Percentiles rank a stretch among this genome's conserved stretches.
These are phyloP conservation scores for Zosterops lateralis DNA, from an alignment of 2,113 vertebrate species.

Conservation along the genomic window DNA sequence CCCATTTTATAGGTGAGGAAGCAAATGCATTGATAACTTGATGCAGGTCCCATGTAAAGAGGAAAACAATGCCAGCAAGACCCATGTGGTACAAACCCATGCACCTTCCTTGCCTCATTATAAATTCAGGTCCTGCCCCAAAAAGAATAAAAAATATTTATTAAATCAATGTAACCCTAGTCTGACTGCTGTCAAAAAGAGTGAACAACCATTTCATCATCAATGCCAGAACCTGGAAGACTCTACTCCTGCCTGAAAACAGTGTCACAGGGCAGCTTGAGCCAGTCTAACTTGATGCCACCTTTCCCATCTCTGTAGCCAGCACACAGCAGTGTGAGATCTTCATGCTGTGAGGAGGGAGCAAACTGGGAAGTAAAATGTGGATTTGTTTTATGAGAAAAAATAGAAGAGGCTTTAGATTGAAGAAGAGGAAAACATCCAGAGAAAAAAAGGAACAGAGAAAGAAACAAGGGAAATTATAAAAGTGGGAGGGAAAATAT, in stretches of 20 bases:
- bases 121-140: neutral
- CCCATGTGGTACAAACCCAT: neutral
- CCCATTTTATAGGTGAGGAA: neutral
- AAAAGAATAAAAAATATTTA: neutral
- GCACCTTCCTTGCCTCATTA: neutral
- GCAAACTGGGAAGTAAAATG: neutral
- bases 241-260: neutral
- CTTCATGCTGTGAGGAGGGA: neutral
- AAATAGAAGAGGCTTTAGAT: neutral
- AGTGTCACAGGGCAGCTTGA: neutral
- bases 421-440: neutral
- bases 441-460: neutral
- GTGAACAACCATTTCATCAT: neutral
- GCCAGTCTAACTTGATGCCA: neutral
- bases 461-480: neutral
- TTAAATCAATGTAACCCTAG: neutral
- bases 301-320: neutral
- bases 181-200: neutral
- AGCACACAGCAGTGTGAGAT: neutral
- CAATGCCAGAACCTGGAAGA: neutral
- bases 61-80: neutral
- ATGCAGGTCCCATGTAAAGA: neutral
- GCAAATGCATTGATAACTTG: neutral
- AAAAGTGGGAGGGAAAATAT: neutral
- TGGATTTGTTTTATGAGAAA: neutral